Evolutionary conservation across 1,140 invertebrate genomes (phyloP).

Genomic region (Helicoverpa zea): DNA sequence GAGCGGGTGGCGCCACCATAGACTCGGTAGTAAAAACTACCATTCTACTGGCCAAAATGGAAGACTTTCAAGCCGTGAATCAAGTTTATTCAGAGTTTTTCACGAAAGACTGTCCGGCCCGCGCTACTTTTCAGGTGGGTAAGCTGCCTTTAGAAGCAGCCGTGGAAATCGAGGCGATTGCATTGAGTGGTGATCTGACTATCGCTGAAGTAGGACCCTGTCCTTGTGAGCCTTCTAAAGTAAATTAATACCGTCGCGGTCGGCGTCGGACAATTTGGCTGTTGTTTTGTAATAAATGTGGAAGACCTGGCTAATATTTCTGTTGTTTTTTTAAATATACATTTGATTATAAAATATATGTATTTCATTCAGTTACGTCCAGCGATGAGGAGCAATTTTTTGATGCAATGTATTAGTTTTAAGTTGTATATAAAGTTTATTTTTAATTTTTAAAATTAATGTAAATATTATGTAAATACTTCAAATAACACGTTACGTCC

Average conservation of each 20-base stretch:
- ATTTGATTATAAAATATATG: too few species aligned
- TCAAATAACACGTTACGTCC: too few species aligned
- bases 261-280: too few species aligned
- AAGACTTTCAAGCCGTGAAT: slow-evolving; percentile 93
- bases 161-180: slow-evolving; percentile 94
- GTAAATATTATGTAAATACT: too few species aligned
- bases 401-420: too few species aligned
- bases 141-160: slow-evolving; percentile 91
- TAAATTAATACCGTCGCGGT: neutral
- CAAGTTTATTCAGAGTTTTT: slow-evolving; percentile 95
- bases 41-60: slow-evolving; percentile 93
- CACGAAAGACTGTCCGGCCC: slow-evolving; percentile 91
- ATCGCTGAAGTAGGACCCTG: slow-evolving; percentile 72
- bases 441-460: too few species aligned
- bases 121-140: slow-evolving; percentile 93
- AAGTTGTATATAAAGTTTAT: too few species aligned
- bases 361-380: too few species aligned
- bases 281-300: too few species aligned
- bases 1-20: slow-evolving; percentile 90
- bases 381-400: too few species aligned
- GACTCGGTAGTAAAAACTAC: slow-evolving; percentile 95
- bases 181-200: slow-evolving; percentile 89
- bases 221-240: slow-evolving; percentile 65
- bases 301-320: too few species aligned
- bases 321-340: too few species aligned